Base-by-base conservation (phyloP, 1,140 invertebrate species). In the Rhopalosiphum maidis region DNA sequence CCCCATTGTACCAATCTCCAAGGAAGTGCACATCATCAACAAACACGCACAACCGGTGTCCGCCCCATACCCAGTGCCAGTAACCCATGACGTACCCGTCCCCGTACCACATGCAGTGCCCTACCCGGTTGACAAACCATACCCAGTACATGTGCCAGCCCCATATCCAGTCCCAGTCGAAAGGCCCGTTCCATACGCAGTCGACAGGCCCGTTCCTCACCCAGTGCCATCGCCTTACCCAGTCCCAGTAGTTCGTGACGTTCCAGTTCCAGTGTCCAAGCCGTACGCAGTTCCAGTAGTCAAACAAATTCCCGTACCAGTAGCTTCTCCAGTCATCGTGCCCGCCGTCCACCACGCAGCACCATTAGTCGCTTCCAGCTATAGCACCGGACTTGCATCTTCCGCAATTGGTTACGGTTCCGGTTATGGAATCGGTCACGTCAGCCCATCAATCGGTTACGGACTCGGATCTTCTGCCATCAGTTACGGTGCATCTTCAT, bases 71-170 rank as follows among this genome's bases (percentile, higher is more conserved):
- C 92, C 92, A 55, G 94, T 94, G 7, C 85, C 86, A 37, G 94
- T 94, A 3, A 43, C 54, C 5, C 43, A 86, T 1, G 85, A 93
- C 48, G 93, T 94, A 1, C 37, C 93, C 60, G 93, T 94, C 1
- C 94, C 94, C 23, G 93, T 94, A 7, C 89, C 94, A 23, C 93
- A 93, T 7, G 90, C 94, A 55, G 89, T 94, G 48, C 94, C 93
- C 2, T 93, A 94, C 35, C 21, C 89, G 6, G 94, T 94, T 3
- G 93, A 93, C 90, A 82, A 82, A 37, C 94, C 94, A n/a, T 92
- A 93, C 85, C 51, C 93, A 43, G 94, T 94, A 2, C 90, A 48
- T 6, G 93, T 94, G 0, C 93, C 93, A 1, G 54, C 86, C 7
- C 94, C 94, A 30, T 93, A 94, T 41, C 94, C 93, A 55, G 93